Base-by-base conservation (phyloP, 2,888 invertebrate genomes). In the Lamellibrachia satsuma region DNA sequence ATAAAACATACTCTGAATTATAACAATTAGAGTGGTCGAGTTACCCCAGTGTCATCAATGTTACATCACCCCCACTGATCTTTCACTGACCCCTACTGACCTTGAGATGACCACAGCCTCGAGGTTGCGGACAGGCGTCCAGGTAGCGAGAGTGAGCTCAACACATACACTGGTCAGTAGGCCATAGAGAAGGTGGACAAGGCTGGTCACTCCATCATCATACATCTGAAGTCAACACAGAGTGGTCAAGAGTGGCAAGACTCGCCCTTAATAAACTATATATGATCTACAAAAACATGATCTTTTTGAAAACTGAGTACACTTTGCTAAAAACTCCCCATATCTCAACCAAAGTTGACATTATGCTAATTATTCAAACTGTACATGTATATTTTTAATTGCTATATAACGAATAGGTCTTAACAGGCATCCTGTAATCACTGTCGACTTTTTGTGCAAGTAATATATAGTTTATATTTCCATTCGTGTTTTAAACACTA, bases 151-250 rank as follows among this genome's bases (percentile, higher is more conserved):
- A n/a, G 75, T 0, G 4, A 75, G 75, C 22, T 75, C 22, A 3
- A 75, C 75, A 75, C 75, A 75, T n/a, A 75, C 75, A 75, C 22
- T 75, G 75, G 75, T 75, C 75, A 75, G 75, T 15, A 75, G 75
- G 75, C 15, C 22, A 22, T 75, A 75, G 75, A 75, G 75, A 75
- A 75, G 15, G 22, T 22, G 75, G 75, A 75, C 22, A 22, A n/a
- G n/a, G 75, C 6, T 15, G 75, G 75, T 11, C 75, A 3, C 22
- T 75, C 22, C 22, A 6, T 75, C 75, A n/a, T 75, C 75, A 75
- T 22, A 75, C 75, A 75, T 6, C 75, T 75, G 75, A 15, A 75
- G 15, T 22, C 75, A 75, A 22, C n/a, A 75, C 22, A 22, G 22
- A 6, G 75, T 15, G 75, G 75, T 75, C 75, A 75, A 4, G 75